These are phyloP conservation scores for Bothrops jararaca DNA, from an alignment of 2,113 vertebrate species.

Conservation along the genomic window DNA sequence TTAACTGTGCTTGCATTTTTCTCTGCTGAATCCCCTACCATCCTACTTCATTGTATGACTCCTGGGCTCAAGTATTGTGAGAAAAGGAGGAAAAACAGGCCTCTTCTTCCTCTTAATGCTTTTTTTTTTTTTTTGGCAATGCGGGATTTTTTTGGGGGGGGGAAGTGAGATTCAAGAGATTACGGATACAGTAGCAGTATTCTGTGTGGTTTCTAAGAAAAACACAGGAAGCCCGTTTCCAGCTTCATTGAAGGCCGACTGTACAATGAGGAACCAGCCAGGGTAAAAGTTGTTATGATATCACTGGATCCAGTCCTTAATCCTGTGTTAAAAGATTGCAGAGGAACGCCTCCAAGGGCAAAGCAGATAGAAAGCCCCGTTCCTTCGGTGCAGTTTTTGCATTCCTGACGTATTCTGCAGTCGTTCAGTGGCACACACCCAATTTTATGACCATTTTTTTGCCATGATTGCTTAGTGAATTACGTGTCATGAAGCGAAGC, in stretches of 20 bases:
- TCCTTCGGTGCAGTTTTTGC: background rate
- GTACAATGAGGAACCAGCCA: background rate
- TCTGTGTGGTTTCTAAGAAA: background rate
- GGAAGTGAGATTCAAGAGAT: background rate
- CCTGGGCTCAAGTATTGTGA: background rate
- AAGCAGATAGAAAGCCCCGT: background rate
- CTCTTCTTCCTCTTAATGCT: background rate
- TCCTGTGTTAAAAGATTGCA: background rate
- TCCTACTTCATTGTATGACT: background rate
- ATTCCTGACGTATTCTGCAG: background rate
- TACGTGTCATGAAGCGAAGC: background rate
- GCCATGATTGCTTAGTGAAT: background rate
- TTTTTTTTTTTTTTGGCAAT: background rate
- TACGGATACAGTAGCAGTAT: background rate
- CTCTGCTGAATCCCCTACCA: background rate
- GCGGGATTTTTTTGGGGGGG: background rate
- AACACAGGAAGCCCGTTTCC: background rate
- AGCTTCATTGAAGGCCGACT: background rate
- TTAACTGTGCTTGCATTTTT: background rate
- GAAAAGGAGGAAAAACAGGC: background rate
- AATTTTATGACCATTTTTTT: background rate
- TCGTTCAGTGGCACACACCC: background rate
- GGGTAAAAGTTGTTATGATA: background rate
- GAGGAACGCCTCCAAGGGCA: background rate
- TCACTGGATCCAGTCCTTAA: background rate